Evolutionary conservation across 2,113 vertebrate species (phyloP).

Genomic region (Malurus cyaneus): DNA sequence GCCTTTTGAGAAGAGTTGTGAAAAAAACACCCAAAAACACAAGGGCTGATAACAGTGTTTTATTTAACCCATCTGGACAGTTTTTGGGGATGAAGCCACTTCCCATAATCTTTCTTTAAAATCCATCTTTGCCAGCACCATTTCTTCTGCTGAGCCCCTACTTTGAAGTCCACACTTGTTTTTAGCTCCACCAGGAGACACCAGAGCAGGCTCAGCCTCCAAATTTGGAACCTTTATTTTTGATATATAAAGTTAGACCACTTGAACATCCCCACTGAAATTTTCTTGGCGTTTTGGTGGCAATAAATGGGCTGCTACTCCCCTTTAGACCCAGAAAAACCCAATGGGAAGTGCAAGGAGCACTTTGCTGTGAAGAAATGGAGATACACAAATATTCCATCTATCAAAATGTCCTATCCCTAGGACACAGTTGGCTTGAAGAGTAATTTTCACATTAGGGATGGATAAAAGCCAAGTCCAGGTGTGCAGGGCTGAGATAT

Average conservation of each 20-base stretch:
- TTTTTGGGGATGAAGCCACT: neutral
- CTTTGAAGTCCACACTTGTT: neutral
- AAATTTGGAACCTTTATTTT: neutral
- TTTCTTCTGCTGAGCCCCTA: neutral
- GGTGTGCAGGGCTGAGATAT: neutral
- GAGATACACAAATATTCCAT: neutral
- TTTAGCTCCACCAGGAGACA: neutral
- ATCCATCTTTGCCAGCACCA: neutral
- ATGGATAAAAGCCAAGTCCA: neutral
- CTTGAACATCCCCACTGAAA: neutral
- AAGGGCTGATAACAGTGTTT: fast-evolving
- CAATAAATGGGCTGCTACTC: neutral
- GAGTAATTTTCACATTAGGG: neutral
- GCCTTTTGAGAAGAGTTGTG: neutral
- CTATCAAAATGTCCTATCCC: neutral
- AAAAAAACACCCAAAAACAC: fast-evolving
- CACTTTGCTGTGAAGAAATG: neutral
- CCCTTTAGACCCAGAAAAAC: neutral
- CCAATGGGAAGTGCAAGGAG: neutral
- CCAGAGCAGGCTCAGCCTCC: neutral
- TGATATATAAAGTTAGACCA: neutral
- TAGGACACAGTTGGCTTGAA: neutral
- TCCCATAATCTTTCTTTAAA: neutral
- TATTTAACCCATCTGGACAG: neutral
- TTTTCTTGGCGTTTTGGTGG: neutral